Evolutionary conservation across 2,888 invertebrate genomes (phyloP), one percentile per base, ranked within the genome.

Genomic region (Zygogramma bicolorata): DNA sequence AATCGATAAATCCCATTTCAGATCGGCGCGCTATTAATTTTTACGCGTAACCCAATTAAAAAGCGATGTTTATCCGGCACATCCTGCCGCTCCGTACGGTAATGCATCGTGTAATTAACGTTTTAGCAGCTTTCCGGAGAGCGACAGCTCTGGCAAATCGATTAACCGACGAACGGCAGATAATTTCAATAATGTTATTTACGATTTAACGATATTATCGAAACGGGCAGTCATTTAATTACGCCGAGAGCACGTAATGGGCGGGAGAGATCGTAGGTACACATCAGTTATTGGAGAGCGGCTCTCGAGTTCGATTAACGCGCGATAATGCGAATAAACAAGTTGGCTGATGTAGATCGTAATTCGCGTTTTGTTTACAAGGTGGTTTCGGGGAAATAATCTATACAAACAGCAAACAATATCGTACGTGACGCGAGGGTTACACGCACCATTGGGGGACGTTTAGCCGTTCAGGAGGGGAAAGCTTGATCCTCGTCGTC

Each of bases 131-230:
- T 66, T 70, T 65, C 53, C 7, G 46, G 22, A 25, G 53, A 53
- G 53, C 27, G 53, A 27, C 53, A 57, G 57, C 38, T 15, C 49
- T 40, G 18, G 65, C 66, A n/a, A 65, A 71, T 74, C 74, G 74
- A 74, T 74, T 74, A 71, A 38, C 61, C 65, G 38, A 42, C 69
- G 70, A 71, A 69, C 71, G 71, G 65, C 65, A 66, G 74, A 71
- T 71, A 74, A 74, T 74, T 74, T 74, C 68, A 71, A 74, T 74
- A 74, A 74, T 71, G 71, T 72, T 75, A 75, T 75, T 75, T 72
- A 70, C 70, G 73, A 70, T 73, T 77, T 77, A 71, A 77, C 70
- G 73, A 73, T 75, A 73, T 73, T 73, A 77, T 77, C 73, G 71
- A 72, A 76, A 75, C 71, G 73, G 68, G 65, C 68, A 73, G 75